phyloP scores from a whole-genome alignment of 2,888 invertebrate species.

The Frankliniella intonsa region DNA sequence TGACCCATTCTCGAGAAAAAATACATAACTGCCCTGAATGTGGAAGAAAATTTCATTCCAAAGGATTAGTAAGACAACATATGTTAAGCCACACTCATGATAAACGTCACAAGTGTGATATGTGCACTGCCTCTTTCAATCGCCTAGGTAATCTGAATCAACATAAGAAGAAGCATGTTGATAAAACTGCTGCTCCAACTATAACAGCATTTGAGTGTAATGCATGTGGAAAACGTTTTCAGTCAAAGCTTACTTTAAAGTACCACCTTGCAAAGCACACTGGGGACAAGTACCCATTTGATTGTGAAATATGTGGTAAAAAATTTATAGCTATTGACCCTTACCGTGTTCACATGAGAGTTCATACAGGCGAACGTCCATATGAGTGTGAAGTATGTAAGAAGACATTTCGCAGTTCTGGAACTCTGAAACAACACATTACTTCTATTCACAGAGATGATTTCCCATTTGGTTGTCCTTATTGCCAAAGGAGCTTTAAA shows the following conservation, averaged over 20 bases:
- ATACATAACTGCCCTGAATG: slow-evolving; percentile 40
- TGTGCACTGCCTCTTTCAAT: slow-evolving; percentile 36
- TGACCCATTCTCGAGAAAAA: slow-evolving; percentile 42
- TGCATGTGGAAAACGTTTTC: slow-evolving; percentile 35
- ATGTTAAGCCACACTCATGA: slow-evolving; percentile 35
- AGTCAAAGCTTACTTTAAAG: slow-evolving; percentile 35
- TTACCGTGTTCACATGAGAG: slow-evolving; percentile 35
- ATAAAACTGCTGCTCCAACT: background rate
- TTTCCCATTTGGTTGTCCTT: slow-evolving; percentile 35
- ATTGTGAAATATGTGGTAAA: slow-evolving; percentile 32
- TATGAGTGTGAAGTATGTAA: slow-evolving; percentile 33
- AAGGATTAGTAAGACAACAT: slow-evolving; percentile 35
- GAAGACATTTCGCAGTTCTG: slow-evolving; percentile 35
- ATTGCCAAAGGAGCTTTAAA: slow-evolving; percentile 36
- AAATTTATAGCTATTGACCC: no score
- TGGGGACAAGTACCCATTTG: slow-evolving; percentile 37
- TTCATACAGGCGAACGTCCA: slow-evolving; percentile 9
- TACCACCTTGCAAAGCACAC: slow-evolving; percentile 37
- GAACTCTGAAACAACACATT: background rate
- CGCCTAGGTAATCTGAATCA: slow-evolving; percentile 36
- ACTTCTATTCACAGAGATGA: slow-evolving; percentile 33
- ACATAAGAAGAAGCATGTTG: slow-evolving; percentile 35
- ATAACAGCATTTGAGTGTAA: slow-evolving; percentile 33
- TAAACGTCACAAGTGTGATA: slow-evolving; percentile 34
- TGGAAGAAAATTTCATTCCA: slow-evolving; percentile 36